Evolutionary conservation across 2,113 vertebrate genomes (phyloP), one percentile per base, ranked within the genome.

Genomic region (Brachypodius melanocephalos): DNA sequence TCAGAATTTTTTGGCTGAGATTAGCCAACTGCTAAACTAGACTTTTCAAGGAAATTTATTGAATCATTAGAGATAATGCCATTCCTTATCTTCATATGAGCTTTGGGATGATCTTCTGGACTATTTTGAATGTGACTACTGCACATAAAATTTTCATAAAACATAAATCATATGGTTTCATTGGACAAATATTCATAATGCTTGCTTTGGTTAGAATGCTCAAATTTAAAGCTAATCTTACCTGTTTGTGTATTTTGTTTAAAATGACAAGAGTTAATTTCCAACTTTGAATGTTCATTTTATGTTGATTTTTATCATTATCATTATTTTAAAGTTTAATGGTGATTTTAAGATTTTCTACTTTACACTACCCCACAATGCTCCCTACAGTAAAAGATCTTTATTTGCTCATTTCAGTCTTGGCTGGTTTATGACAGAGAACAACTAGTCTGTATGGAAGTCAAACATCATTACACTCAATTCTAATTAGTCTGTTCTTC

Each of bases 401-500:
- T 95, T 42, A 77, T 90, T 94, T 88, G 42, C 51, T 94, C 77
- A 38, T 90, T 94, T 90, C 14, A 59, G 63, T 73, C 63, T 86
- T 90, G 48, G 26, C 55, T 85, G 59, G 77, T 88, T 96, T 80
- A 81, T 90, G 89, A 62, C 66, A 65, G 55, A 81, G 73, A 84
- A 72, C 76, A 90, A 51, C 31, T 51, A 62, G 42, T 38, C 45
- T 92, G 28, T 79, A 74, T 84, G 51, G 72, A 94, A 96, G 76
- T 92, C 84, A 92, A 81, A 95, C 46, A 95, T 84, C 80, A 92
- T 92, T 92, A 80, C 80, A 63, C 61, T 86, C 68, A 46, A 40
- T 69, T 92, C 68, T 90, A 85, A 94, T 94, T 91, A 88, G 63
- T 67, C 48, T 89, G 31, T 77, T 87, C 71, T 89, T 96, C 76